Evolutionary conservation across 2,797 vertebrate species (phyloP).

Genomic region (Bovichtus diacanthus): DNA sequence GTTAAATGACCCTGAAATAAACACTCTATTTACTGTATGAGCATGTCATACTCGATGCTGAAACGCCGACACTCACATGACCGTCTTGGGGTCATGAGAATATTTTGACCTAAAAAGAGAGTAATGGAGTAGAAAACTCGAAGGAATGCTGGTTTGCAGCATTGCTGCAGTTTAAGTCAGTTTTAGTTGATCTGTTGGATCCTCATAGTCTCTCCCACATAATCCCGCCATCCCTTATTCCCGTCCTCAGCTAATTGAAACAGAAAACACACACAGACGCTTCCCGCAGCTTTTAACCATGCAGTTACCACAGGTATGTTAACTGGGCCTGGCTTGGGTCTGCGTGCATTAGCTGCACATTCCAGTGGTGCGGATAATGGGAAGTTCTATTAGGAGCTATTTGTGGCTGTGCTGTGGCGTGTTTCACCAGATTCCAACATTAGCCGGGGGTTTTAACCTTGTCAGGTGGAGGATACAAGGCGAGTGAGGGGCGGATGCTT

Average conservation of each 20-base stretch:
- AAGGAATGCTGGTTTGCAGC: constrained; percentile 14
- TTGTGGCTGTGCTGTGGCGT: constrained; percentile 76
- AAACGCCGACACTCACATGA: neutral
- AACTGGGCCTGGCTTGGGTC: constrained; percentile 76
- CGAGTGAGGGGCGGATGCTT: constrained; percentile 44
- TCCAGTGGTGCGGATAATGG: constrained; percentile 80
- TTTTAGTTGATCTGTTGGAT: constrained; percentile 43
- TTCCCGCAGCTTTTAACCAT: constrained; percentile 68
- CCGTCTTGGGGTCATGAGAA: neutral
- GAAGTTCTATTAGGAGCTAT: constrained; percentile 79
- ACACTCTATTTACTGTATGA: neutral
- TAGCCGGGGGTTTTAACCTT: constrained; percentile 68
- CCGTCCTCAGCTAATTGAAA: constrained; percentile 61
- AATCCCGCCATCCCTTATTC: constrained; percentile 58
- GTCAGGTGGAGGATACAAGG: constrained; percentile 34
- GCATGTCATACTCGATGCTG: neutral
- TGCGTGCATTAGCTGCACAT: constrained; percentile 80
- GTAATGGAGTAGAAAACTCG: neutral
- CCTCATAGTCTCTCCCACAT: constrained; percentile 42
- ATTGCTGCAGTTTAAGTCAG: constrained; percentile 15
- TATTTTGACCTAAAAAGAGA: neutral
- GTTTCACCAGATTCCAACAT: constrained; percentile 80
- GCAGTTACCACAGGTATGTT: constrained; percentile 80
- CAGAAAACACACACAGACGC: constrained; percentile 66
- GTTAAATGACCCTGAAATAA: neutral